Evolutionary conservation across 2,888 invertebrate species (phyloP).

Genomic region (Dicycla oo): DNA sequence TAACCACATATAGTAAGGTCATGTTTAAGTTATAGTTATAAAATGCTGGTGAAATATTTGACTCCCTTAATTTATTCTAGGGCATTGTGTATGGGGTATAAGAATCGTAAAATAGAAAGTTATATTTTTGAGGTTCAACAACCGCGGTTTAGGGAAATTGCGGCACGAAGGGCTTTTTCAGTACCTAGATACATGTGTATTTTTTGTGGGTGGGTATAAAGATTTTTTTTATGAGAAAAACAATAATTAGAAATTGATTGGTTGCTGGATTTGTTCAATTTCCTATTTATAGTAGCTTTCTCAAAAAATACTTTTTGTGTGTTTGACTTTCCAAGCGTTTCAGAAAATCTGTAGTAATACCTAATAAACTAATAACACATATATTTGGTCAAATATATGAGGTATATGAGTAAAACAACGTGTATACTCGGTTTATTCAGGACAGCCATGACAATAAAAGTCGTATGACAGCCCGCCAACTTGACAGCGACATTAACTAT

Average conservation of each 20-base stretch:
- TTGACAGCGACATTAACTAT: too few species aligned
- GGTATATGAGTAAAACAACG: too few species aligned
- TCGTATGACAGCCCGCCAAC: too few species aligned
- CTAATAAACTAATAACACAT: too few species aligned
- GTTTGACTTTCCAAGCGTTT: too few species aligned
- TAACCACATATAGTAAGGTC: neutral
- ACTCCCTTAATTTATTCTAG: conserved; percentile 50
- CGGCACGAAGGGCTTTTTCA: conserved; percentile 22
- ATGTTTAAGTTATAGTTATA: conserved; percentile 21
- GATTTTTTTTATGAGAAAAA: neutral
- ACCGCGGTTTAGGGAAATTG: conserved; percentile 17
- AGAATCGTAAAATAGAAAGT: conserved; percentile 52
- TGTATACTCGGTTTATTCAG: too few species aligned
- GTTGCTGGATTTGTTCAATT: neutral
- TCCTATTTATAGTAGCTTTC: neutral
- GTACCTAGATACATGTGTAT: conserved; percentile 11
- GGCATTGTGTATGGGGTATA: conserved; percentile 30
- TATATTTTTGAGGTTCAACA: conserved; percentile 41
- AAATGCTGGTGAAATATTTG: conserved; percentile 42
- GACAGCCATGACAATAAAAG: too few species aligned
- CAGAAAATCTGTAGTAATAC: too few species aligned
- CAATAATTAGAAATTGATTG: neutral
- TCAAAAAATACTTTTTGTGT: neutral
- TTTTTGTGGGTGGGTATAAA: conserved; percentile 15
- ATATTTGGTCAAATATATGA: too few species aligned